phyloP scores from a whole-genome alignment of 2,797 vertebrate genomes.

The Enteromius anoplus region DNA sequence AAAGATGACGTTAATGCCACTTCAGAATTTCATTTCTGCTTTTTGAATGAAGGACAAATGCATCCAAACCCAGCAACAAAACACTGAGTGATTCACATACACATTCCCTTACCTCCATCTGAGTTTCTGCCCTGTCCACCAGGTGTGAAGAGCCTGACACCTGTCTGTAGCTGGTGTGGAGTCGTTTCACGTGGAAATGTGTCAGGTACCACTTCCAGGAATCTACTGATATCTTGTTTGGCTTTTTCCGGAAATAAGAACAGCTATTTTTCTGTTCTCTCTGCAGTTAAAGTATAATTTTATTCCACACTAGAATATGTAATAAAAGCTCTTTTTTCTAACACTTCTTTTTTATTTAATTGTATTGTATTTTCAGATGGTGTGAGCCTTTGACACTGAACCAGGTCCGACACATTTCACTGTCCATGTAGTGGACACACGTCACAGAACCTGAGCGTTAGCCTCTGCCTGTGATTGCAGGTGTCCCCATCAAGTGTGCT shows the following conservation, averaged over 20 bases:
- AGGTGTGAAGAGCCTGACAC: slow-evolving; percentile 55
- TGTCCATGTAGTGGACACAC: background rate
- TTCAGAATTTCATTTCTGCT: slow-evolving; percentile 36
- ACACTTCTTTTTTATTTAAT: background rate
- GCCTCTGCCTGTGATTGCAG: background rate
- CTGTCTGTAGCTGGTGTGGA: slow-evolving; percentile 57
- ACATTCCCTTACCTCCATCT: slow-evolving; percentile 34
- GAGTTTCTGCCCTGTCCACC: slow-evolving; percentile 22
- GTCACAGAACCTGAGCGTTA: background rate
- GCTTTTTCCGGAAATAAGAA: background rate
- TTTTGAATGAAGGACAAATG: slow-evolving; percentile 9
- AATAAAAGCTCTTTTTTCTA: background rate
- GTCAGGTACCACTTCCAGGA: background rate
- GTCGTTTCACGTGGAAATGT: slow-evolving; percentile 44
- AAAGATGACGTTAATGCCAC: slow-evolving; percentile 12
- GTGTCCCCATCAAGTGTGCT: background rate
- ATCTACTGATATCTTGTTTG: background rate
- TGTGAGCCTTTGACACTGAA: background rate
- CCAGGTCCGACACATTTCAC: background rate
- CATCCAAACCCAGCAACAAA: background rate
- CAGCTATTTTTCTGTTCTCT: background rate
- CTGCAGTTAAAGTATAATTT: background rate
- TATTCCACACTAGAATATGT: background rate
- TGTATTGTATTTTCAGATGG: background rate
- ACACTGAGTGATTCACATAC: slow-evolving; percentile 5